Conservation (phyloP, 2,113 vertebrate species). For the Odocoileus virginianus region DNA sequence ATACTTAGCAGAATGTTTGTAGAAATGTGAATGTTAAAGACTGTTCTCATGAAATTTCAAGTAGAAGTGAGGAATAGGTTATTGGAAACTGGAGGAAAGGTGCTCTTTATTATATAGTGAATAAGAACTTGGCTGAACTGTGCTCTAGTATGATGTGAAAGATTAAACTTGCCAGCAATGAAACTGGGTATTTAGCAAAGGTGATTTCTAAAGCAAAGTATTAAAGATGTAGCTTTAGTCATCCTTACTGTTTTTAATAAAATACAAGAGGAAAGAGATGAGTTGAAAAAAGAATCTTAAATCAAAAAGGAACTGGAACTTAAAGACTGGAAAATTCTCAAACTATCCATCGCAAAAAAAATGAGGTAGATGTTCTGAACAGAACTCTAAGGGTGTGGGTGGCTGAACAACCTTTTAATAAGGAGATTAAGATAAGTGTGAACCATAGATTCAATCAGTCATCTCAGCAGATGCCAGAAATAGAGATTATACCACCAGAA, state of each 20-base stretch:
- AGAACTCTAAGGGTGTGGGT: neutral
- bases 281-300: neutral
- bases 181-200: neutral
- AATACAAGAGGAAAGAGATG: neutral
- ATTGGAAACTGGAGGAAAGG: neutral
- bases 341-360: neutral
- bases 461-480: neutral
- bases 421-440: neutral
- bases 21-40: neutral
- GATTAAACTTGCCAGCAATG: neutral
- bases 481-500: neutral
- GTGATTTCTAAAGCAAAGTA: neutral
- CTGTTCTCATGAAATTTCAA: neutral
- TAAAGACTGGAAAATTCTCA: neutral
- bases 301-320: neutral
- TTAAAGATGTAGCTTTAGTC: neutral
- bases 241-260: neutral
- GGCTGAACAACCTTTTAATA: neutral
- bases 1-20: neutral
- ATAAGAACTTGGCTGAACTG: neutral
- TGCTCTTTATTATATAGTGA: neutral
- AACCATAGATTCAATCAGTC: neutral
- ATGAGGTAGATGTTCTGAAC: neutral
- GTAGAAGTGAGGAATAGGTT: neutral
- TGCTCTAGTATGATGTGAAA: neutral